Evolutionary conservation across 2,888 invertebrate species (phyloP), one percentile per base, ranked within the genome.

Genomic region (Sphaeridia pumilis): DNA sequence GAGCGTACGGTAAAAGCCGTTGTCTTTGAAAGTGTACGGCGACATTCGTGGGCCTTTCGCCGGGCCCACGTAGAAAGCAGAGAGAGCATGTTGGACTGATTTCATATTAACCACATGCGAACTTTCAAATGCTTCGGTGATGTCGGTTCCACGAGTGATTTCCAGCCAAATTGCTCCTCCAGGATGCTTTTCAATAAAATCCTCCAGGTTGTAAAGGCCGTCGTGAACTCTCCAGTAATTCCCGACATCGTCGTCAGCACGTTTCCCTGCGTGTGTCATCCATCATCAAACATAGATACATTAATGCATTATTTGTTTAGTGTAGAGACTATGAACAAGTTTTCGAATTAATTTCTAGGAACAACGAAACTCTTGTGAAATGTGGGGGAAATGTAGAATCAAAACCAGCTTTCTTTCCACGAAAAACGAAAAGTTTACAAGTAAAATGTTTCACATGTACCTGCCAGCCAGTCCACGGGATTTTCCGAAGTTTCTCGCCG

Each of bases 161-260:
- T 59, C 56, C 10, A 87, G 67, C 87, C 87, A 88, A 67, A 83
- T 81, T 0, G 74, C 66, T 1, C 93, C 88, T 31, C 92, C 90
- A 0, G 94, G 95, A 75, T 95, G 95, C 43, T 73, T 75, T 3
- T 79, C 70, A 4, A 85, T 73, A 69, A 90, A 97, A 21, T 77
- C 75, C 0, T 80, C 80, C 24, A 97, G 76, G 71, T 95, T 88
- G 70, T 94, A 95, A 22, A 95, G 72, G 42, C 74, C 73, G 69
- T 87, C 76, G 61, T 82, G 75, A 21, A 87, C 76, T 60, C 87
- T 75, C 87, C 87, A 87, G 2, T 85, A 69, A n/a, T 78, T 79
- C 68, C 84, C 83, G 0, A 83, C 83, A 2, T 80, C 81, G 61
- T 85, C 85, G 59, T 81, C 79, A 63, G 73, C 68, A n/a, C 74